Evolutionary conservation across 2,888 invertebrate genomes (phyloP).

Genomic region (Polydrusus pterygomalis): DNA sequence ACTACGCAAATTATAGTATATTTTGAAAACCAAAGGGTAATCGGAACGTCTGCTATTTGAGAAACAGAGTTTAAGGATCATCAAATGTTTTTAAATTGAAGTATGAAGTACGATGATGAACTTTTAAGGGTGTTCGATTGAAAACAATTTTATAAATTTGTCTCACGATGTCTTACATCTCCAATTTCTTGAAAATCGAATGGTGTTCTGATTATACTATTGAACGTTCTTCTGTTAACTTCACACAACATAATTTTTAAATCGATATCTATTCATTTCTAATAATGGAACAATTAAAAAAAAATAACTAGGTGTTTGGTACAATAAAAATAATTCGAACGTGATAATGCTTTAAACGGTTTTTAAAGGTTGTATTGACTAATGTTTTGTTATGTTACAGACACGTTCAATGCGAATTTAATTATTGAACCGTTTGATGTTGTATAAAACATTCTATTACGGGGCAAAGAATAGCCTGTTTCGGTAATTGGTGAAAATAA

Average conservation of each 20-base stretch:
- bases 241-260: slow-evolving; percentile 19
- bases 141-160: no score
- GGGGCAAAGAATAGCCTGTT: slow-evolving; percentile 36
- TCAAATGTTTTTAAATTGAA: no score
- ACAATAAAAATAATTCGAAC: slow-evolving; percentile 47
- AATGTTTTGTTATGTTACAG: slow-evolving; percentile 50
- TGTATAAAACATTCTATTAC: slow-evolving; percentile 45
- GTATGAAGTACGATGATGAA: no score
- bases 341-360: slow-evolving; percentile 50
- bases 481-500: slow-evolving; percentile 39
- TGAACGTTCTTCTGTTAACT: not conserved
- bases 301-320: slow-evolving; percentile 46
- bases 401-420: slow-evolving; percentile 50
- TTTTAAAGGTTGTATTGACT: slow-evolving; percentile 43
- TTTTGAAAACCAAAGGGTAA: no score
- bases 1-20: no score
- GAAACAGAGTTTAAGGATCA: no score
- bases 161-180: not conserved
- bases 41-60: no score
- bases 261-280: slow-evolving; percentile 44
- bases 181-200: not conserved
- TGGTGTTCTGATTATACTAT: not conserved
- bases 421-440: slow-evolving; percentile 37
- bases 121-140: no score
- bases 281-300: slow-evolving; percentile 48